Evolutionary conservation across 1,140 invertebrate genomes (phyloP), one percentile per base, ranked within the genome.

Genomic region (Bombus ignitus): DNA sequence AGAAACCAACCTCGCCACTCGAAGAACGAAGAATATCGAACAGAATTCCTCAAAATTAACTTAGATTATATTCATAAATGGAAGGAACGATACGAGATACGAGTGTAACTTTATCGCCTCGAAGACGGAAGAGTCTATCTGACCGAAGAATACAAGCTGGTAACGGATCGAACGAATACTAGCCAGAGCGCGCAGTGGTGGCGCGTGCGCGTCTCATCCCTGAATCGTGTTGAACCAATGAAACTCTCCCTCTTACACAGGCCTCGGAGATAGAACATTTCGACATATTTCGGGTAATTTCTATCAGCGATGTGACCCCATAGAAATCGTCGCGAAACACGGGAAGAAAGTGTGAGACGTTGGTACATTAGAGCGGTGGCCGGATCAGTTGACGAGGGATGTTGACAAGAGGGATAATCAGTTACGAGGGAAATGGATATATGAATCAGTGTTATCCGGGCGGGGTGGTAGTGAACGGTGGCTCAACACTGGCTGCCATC

Each of bases 401-500:
- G 66, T n/a, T 42, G 39, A 15, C 76, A 0, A 35, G 32, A 13
- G 71, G 35, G 37, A 37, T 22, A 32, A 39, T 71, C 59, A 39
- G 13, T 13, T 28, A 73, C 39, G 47, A 53, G 44, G 57, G 72
- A 82, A 81, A 82, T 47, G 59, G 35, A 9, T 68, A 44, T 77
- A 70, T 73, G 84, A 90, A 91, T 90, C 83, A 13, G 83, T 79
- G 92, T 90, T 91, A 92, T 73, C 88, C 83, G 89, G 90, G 88
- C 90, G 90, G 92, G 92, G 91, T 92, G 90, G 89, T 78, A 79
- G 37, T 78, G 77, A 89, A 83, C 74, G 87, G 87, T 84, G 81
- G 88, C 68, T 83, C 87, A 71, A 83, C 62, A 76, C 47, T 83
- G 81, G 84, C 68, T 81, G 93, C 87, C 93, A 94, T 94, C 94